These are phyloP conservation scores for Oenanthe melanoleuca DNA, from an alignment of 2,113 vertebrate genomes.

Conservation along the genomic window DNA sequence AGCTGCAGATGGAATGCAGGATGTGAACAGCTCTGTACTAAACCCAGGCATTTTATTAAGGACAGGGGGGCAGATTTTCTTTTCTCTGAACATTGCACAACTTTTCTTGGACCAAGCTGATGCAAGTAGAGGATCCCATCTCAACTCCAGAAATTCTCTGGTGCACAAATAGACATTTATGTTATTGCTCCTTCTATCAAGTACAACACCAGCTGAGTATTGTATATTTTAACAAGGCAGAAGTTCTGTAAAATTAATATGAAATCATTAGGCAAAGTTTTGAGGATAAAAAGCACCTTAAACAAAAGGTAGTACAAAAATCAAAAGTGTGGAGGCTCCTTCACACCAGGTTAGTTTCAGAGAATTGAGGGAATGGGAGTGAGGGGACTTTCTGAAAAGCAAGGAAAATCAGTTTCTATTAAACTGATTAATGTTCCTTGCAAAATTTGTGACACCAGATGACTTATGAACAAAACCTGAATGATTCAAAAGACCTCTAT, in stretches of 20 bases:
- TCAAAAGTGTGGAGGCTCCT: background rate
- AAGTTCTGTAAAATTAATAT: background rate
- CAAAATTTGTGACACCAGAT: constrained; percentile 56
- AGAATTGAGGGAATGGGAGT: background rate
- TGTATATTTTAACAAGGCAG: background rate
- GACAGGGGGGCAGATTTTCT: background rate
- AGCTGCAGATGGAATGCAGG: background rate
- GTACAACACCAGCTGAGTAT: background rate
- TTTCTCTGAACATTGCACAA: background rate
- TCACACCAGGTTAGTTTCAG: background rate
- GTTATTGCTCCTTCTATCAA: background rate
- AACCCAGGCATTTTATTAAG: background rate
- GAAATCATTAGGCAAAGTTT: constrained; percentile 1
- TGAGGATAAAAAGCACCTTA: background rate
- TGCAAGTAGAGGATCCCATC: background rate
- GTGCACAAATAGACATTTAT: background rate
- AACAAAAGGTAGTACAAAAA: background rate
- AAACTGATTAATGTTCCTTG: constrained; percentile 58
- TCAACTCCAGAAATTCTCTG: background rate
- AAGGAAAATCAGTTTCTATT: constrained; percentile 58
- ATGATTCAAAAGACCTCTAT: constrained; percentile 57
- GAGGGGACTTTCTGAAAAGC: background rate
- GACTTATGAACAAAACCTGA: constrained; percentile 53
- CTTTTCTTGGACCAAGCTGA: background rate
- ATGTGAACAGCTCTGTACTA: background rate